Percentiles rank a stretch among this genome's conserved stretches.
phyloP scores from a whole-genome alignment of 2,113 vertebrate genomes.

The Poeciliopsis occidentalis region DNA sequence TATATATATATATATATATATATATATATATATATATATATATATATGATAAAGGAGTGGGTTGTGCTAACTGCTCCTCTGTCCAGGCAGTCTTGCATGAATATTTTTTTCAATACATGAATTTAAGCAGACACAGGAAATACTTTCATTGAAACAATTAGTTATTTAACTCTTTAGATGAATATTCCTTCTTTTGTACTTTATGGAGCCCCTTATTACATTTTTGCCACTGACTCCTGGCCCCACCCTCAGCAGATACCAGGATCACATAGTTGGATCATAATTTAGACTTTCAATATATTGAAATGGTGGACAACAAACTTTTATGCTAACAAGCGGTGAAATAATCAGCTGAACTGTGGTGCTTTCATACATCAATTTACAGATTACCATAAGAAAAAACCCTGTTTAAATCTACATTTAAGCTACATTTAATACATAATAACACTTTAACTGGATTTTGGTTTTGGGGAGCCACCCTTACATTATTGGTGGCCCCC shows the following conservation, averaged over 20 bases:
- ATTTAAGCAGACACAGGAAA: neutral
- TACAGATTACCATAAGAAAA: too few species aligned
- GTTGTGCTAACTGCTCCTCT: neutral
- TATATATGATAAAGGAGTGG: too few species aligned
- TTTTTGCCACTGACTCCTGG: neutral
- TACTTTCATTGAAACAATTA: neutral
- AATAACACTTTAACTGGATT: neutral
- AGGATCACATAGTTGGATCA: neutral
- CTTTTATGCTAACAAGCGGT: too few species aligned
- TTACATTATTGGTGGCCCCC: neutral
- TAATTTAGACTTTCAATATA: neutral
- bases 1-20: too few species aligned
- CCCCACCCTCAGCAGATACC: neutral
- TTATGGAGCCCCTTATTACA: neutral
- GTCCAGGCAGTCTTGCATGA: too few species aligned
- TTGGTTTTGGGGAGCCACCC: neutral
- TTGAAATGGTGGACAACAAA: neutral
- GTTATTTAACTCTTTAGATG: neutral
- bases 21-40: too few species aligned
- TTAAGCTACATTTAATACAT: too few species aligned
- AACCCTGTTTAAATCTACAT: too few species aligned
- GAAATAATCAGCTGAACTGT: too few species aligned
- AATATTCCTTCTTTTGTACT: neutral
- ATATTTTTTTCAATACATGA: neutral
- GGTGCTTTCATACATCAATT: too few species aligned